phyloP scores from a whole-genome alignment of 2,888 invertebrate species.

The Athripsodes cinereus region DNA sequence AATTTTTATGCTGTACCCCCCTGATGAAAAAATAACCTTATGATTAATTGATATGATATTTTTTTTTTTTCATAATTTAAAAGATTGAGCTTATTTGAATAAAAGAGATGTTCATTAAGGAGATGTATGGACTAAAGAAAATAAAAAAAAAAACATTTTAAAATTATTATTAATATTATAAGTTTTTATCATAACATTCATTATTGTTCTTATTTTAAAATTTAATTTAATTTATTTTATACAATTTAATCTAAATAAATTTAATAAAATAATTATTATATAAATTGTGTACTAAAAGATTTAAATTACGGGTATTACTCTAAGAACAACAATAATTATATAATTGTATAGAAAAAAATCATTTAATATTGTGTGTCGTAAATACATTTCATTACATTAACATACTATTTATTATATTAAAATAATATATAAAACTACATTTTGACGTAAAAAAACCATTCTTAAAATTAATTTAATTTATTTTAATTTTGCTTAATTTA shows the following conservation, averaged over 20 bases:
- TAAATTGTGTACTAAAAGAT: conserved; percentile 17
- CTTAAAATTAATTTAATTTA: too few species aligned
- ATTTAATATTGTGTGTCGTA: background rate
- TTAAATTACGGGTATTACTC: conserved; percentile 21
- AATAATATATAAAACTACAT: too few species aligned
- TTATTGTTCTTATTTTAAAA: too few species aligned
- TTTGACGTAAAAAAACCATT: too few species aligned
- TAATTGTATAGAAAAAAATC: background rate
- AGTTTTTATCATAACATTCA: too few species aligned
- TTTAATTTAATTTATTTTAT: background rate
- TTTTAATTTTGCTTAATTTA: too few species aligned
- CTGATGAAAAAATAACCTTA: background rate
- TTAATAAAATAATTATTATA: conserved; percentile 7
- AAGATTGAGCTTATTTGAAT: background rate
- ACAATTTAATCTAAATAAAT: conserved; percentile 5
- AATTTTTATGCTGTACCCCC: too few species aligned
- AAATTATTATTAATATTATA: background rate
- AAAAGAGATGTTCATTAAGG: background rate
- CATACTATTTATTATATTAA: too few species aligned
- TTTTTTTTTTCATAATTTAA: background rate
- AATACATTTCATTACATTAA: background rate
- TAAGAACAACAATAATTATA: conserved; percentile 1
- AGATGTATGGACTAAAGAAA: background rate
- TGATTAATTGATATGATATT: background rate
- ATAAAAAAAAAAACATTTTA: background rate